phyloP scores from a whole-genome alignment of 2,113 vertebrate species.

The Sander vitreus region DNA sequence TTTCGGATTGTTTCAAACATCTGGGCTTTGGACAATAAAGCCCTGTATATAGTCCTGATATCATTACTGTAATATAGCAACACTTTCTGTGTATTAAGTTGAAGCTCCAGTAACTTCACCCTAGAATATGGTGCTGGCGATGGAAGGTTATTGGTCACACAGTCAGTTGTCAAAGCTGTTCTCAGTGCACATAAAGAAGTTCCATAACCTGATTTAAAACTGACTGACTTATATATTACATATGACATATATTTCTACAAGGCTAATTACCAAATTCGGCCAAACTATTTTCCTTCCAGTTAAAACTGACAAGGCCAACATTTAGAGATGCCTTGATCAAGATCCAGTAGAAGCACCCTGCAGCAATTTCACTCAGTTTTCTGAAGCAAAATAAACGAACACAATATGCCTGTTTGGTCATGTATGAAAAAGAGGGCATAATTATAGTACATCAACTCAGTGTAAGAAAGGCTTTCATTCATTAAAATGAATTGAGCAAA shows the following conservation, averaged over 20 bases:
- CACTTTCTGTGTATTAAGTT: not conserved
- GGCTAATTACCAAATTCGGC: conserved; percentile 21
- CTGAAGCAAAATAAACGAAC: conserved; percentile 39
- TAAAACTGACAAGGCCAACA: conserved; percentile 7
- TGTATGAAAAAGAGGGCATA: conserved; percentile 27
- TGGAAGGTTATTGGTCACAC: not conserved
- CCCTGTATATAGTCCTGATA: not conserved
- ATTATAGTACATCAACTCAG: conserved; percentile 13
- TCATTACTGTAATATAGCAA: not conserved
- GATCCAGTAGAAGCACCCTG: conserved; percentile 25
- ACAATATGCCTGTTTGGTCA: conserved; percentile 40
- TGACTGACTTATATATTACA: conserved; percentile 14
- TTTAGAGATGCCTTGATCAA: conserved; percentile 17
- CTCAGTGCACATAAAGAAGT: not conserved
- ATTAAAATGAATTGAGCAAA: conserved; percentile 20
- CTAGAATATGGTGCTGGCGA: not conserved
- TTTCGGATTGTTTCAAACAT: not conserved
- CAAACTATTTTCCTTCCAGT: conserved; percentile 13
- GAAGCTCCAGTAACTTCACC: not conserved
- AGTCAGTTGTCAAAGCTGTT: not conserved
- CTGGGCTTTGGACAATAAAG: not conserved
- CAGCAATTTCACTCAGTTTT: conserved; percentile 24
- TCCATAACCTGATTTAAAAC: conserved; percentile 25
- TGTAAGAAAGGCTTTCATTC: conserved; percentile 16
- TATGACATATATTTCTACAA: conserved; percentile 11